phyloP scores from a whole-genome alignment of 2,797 vertebrate genomes.

The Pseudomugil gertrudae region DNA sequence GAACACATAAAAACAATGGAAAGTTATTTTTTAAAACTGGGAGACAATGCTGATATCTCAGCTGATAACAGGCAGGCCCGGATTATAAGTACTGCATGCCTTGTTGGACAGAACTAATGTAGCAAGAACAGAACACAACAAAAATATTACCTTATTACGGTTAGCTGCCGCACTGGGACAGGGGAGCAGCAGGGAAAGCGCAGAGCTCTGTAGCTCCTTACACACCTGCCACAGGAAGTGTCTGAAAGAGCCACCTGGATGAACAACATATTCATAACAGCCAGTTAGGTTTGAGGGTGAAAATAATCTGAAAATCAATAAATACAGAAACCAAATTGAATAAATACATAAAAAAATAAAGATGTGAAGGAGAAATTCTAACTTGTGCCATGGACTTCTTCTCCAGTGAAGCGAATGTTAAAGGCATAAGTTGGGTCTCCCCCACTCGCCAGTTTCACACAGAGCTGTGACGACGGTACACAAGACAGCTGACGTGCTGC shows the following conservation, averaged over 20 bases:
- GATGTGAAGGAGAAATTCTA: slow-evolving; percentile 50
- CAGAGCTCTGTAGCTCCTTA: slow-evolving; percentile 95
- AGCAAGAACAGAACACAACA: not conserved
- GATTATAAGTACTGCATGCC: not conserved
- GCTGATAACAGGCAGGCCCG: not conserved
- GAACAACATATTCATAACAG: slow-evolving; percentile 32
- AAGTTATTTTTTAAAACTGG: not conserved
- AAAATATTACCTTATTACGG: slow-evolving; percentile 90
- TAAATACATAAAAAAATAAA: not conserved
- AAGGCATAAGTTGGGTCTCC: slow-evolving; percentile 97
- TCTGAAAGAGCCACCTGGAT: slow-evolving; percentile 92
- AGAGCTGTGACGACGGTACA: slow-evolving; percentile 94
- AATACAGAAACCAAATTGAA: not conserved
- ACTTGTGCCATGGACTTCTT: slow-evolving; percentile 99
- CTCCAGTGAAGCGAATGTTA: slow-evolving; percentile 98
- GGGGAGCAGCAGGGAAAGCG: slow-evolving; percentile 91
- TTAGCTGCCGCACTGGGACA: slow-evolving; percentile 96
- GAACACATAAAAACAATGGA: too few relatives aligned
- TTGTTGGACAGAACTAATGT: slow-evolving; percentile 7
- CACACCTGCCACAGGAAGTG: slow-evolving; percentile 99
- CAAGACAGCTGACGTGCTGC: slow-evolving; percentile 93
- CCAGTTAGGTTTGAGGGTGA: slow-evolving; percentile 8
- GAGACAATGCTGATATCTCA: not conserved
- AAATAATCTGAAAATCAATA: not conserved
- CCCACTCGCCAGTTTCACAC: slow-evolving; percentile 94